Evolutionary conservation across 2,797 vertebrate species (phyloP), one percentile per base, ranked within the genome.

Genomic region (Lithobates sylvaticus): DNA sequence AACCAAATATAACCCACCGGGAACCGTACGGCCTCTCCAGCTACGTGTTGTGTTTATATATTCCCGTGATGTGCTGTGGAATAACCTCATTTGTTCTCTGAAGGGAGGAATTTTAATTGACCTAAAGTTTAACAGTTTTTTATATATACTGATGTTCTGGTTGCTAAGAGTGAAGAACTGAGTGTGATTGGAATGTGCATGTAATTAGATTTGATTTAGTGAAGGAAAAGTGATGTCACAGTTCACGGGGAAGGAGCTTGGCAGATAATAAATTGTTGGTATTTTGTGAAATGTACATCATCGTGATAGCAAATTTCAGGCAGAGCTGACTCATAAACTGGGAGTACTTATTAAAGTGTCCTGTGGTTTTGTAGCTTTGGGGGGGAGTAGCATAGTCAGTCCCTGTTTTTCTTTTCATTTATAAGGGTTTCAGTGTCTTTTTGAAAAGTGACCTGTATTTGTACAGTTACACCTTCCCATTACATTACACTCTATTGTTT

Each of bases 1-100:
- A 70, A 84, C 88, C 91, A 89, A 89, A 87, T 83, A 73, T 34
- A 81, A 93, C 89, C 85, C 79, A 86, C 88, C 91, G 88, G 85
- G 78, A 29, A 83, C 79, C 29, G 50, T 42, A 78, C 23, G 23
- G 32, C 13, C 27, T 65, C n/a, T 27, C 5, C 6, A 27, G 10
- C 27, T 71, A n/a, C 12, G 47, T 65, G 36, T 54, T 6, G 69
- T 44, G 13, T 16, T 78, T 78, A 65, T 68, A 74, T 86, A 81
- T 83, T 74, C 23, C 75, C 32, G 50, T 26, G 26, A 36, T 77
- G 15, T 64, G 44, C 34, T 68, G 15, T 9, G 18, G 26, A 36
- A 72, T 68, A 76, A 74, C 70, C 73, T 83, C 58, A 61, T 74
- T 83, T 87, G 78, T 76, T 78, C 65, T 83, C 23, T 58, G 50